These are phyloP conservation scores for Falco concolor DNA, from an alignment of 2,797 vertebrate genomes.

Conservation along the genomic window DNA sequence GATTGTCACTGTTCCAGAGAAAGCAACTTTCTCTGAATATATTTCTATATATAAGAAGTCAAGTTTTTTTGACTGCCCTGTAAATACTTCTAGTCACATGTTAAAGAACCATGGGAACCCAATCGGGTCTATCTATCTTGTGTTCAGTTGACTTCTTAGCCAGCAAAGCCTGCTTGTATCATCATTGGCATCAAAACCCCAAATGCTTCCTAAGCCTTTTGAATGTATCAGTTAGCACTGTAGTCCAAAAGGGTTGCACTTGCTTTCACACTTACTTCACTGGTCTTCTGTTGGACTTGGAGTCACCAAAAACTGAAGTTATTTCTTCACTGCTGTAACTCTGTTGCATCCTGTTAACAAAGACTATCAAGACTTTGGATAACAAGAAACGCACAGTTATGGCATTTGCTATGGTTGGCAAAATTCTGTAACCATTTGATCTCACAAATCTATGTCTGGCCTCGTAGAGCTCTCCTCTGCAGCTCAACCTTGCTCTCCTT, in stretches of 20 bases:
- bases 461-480: not conserved
- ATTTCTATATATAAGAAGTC: not conserved
- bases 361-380: not conserved
- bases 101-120: not conserved
- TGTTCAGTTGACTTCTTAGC: not conserved
- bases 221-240: not conserved
- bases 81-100: not conserved
- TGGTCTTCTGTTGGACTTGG: not conserved
- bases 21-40: not conserved
- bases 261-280: not conserved
- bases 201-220: not conserved
- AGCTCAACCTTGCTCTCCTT: not conserved
- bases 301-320: not conserved
- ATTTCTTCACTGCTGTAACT: not conserved
- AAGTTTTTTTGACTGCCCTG: not conserved
- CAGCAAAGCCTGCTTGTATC: not conserved
- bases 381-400: not conserved
- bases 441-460: not conserved
- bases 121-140: rapidly evolving
- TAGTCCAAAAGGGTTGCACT: not conserved
- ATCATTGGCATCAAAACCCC: not conserved
- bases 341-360: not conserved
- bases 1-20: not conserved
- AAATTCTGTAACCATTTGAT: not conserved
- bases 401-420: not conserved